A percentile compares a stretch with the other conserved stretches of the same genome.
Conservation (phyloP, 2,113 vertebrate species). For the Nannobrachium achirus region DNA sequence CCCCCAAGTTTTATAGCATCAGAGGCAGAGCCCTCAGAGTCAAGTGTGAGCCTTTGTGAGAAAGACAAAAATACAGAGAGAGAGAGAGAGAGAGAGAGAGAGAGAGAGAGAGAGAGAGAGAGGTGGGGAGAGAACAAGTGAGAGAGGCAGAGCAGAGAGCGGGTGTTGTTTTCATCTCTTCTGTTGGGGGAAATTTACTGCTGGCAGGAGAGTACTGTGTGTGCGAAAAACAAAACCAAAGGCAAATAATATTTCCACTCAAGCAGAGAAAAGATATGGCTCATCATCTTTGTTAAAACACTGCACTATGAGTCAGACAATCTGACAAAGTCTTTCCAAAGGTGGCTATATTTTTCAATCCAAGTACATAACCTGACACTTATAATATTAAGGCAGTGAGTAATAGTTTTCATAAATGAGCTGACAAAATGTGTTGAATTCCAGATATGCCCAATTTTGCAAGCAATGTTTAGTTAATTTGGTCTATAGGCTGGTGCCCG, state of each 20-base stretch:
- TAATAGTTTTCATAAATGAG: too few species aligned
- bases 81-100: neutral
- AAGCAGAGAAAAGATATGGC: slow-evolving; percentile 6
- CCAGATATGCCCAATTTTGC: too few species aligned
- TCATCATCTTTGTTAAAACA: neutral
- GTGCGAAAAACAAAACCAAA: slow-evolving; percentile 39
- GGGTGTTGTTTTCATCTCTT: too few species aligned
- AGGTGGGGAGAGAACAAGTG: neutral
- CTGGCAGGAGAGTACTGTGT: neutral
- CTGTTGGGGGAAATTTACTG: neutral
- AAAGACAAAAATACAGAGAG: neutral
- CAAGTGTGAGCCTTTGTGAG: neutral
- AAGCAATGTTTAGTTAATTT: too few species aligned
- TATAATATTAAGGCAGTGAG: too few species aligned
- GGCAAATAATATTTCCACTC: slow-evolving; percentile 28
- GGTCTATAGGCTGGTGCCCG: too few species aligned
- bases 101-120: neutral
- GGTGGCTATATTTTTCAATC: too few species aligned
- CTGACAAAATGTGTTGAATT: too few species aligned
- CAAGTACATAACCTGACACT: too few species aligned
- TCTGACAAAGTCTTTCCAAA: too few species aligned
- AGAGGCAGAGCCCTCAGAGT: slow-evolving; percentile 15
- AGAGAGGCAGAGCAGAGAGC: too few species aligned
- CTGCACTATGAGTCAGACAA: too few species aligned
- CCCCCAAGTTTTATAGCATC: slow-evolving; percentile 68